Conservation (phyloP, 2,797 vertebrate genomes). For the Cryptoprocta ferox region DNA sequence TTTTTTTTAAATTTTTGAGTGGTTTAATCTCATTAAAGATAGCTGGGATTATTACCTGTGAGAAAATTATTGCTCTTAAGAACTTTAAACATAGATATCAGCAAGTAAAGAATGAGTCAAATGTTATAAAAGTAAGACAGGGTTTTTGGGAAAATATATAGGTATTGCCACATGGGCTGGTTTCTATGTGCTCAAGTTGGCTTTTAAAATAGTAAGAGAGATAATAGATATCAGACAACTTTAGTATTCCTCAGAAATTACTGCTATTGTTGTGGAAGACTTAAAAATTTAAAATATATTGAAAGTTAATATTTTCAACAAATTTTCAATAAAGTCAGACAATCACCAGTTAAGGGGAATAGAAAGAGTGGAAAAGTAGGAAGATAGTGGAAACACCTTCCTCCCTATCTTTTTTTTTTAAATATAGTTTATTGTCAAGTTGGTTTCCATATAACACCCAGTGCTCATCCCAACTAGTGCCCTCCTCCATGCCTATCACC, state of each 20-base stretch:
- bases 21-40: background rate
- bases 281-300: background rate
- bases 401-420: background rate
- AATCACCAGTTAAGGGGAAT: background rate
- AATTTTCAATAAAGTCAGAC: background rate
- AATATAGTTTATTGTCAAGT: too few relatives aligned
- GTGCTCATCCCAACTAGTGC: too few relatives aligned
- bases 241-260: background rate
- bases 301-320: background rate
- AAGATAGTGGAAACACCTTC: background rate
- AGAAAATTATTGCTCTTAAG: slow-evolving; percentile 12
- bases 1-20: background rate
- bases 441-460: too few relatives aligned
- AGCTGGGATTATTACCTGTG: background rate
- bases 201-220: background rate
- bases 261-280: background rate
- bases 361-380: background rate
- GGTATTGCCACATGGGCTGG: background rate
- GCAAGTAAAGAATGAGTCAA: background rate
- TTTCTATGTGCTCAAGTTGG: background rate
- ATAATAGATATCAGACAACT: background rate
- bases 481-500: too few relatives aligned
- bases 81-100: slow-evolving; percentile 18
- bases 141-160: background rate
- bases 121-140: background rate